Evolutionary conservation across 2,113 vertebrate species (phyloP), one percentile per base, ranked within the genome.

Genomic region (Jacana jacana): DNA sequence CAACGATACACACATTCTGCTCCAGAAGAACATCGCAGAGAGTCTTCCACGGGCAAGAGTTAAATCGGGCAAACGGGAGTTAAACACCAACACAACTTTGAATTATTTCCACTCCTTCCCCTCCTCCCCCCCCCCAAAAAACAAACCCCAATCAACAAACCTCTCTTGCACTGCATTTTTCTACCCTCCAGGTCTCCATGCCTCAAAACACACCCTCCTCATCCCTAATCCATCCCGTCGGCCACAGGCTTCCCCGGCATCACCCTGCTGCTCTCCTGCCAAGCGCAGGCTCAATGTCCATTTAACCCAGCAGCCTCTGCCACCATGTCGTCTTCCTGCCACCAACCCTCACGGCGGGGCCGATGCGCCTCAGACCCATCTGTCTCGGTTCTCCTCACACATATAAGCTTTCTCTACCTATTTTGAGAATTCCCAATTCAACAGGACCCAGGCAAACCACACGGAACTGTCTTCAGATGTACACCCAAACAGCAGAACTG

Each of bases 321-420:
- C 14, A 7, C 88, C 14, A 7, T 13, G 42, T 1, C 30, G n/a
- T 10, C 30, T 28, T 54, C 6, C 16, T 55, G 63, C 69, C 44
- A 42, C 1, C 55, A 46, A 18, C 15, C 15, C 9, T 2, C 30
- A 1, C 0, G 3, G 25, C 6, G 1, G 31, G 37, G 22, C 0
- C 9, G 30, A 86, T 9, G 4, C 1, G 15, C 72, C 76, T 57
- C 91, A 57, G 6, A 6, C 16, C 49, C 54, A 5, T 3, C 10
- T 6, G 4, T 30, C 72, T 76, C 2, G 10, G 2, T 5, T 40
- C 63, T 73, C 40, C 40, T 25, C 19, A 7, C 19, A 7, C 0
- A 2, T 1, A 22, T 0, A 8, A 75, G 20, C 44, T n/a, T 51
- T 20, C 40, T 3, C 9, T 0, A 0, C 0, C 0, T 3, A 1